A percentile compares a stretch with the other conserved stretches of the same genome.
phyloP scores from a whole-genome alignment of 2,113 vertebrate genomes.

The Mus musculus region DNA sequence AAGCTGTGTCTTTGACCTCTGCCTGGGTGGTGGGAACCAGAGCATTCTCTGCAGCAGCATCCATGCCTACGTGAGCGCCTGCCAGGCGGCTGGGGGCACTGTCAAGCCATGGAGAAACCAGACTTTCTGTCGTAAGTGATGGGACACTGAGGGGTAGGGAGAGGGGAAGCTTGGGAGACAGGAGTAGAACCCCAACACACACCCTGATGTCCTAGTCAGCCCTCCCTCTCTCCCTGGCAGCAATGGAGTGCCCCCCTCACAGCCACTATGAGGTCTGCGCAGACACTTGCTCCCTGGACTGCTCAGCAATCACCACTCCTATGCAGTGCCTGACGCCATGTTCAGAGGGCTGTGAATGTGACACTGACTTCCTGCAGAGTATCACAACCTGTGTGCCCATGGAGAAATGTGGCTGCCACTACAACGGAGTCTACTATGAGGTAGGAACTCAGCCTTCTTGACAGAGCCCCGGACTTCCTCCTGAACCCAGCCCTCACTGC shows the following conservation, averaged over 20 bases:
- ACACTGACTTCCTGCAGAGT: constrained; percentile 82
- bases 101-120: constrained; percentile 88
- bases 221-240: constrained; percentile 73
- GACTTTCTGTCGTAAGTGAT: constrained; percentile 89
- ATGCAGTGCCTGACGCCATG: constrained; percentile 80
- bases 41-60: constrained; percentile 86
- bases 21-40: neutral
- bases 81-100: constrained; percentile 84
- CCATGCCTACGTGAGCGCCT: constrained; percentile 87
- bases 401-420: constrained; percentile 88
- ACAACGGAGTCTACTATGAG: constrained; percentile 86
- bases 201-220: constrained; percentile 33
- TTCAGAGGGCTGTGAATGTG: constrained; percentile 89
- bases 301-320: constrained; percentile 78
- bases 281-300: constrained; percentile 84
- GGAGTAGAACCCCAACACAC: rapidly evolving
- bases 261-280: constrained; percentile 89
- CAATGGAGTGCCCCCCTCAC: constrained; percentile 83
- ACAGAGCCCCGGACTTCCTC: rapidly evolving
- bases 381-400: constrained; percentile 84
- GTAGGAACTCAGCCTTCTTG: constrained; percentile 65
- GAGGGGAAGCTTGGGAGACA: neutral
- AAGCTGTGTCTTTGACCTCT: constrained; percentile 82
- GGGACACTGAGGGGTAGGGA: rapidly evolving
- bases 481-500: rapidly evolving